Base-by-base conservation (phyloP, 2,113 vertebrate genomes). In the Apistogramma diplotaenia region DNA sequence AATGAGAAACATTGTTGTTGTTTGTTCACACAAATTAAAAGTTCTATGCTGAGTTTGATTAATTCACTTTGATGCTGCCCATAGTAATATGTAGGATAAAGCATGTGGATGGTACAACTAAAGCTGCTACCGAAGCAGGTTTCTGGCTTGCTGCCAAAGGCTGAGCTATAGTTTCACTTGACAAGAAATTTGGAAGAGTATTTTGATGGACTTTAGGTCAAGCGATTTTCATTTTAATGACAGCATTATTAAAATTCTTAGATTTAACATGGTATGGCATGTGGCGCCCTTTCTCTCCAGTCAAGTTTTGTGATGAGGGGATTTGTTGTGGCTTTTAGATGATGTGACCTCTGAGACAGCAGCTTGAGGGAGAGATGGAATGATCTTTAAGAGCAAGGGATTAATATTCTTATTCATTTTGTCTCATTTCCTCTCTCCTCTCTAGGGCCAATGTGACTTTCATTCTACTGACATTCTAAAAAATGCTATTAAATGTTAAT, bases 401-500 rank as follows among this genome's bases (percentile, higher is more conserved):
- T 94, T 92, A 89, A 94, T 91, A 91, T 92, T 93, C 89, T 46
- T 76, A 83, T 90, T 93, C 87, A 91, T 88, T 88, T 89, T 61
- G 85, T 85, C 87, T 80, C 31, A 23, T 82, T 86, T 82, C 86
- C 72, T 85, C 35, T 49, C 65, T 80, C 84, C 77, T 90, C 81
- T 84, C 75, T 78, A 81, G 85, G 90, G 90, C 91, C 88, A 84
- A 59, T 84, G 81, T 85, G 85, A 87, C 80, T 92, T 86, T 86
- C 79, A 86, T 90, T 87, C 92, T 89, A 82, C 81, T 91, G 93
- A 94, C 94, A 95, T 93, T 85, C 87, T 86, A 73, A 89, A 92
- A 92, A 89, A 91, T 83, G 78, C 86, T 89, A 91, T 93, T 94
- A 94, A 94, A 94, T 93, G 92, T 94, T 94, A 94, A 95, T 93